Percentiles rank a stretch among this genome's conserved stretches.
These are phyloP conservation scores for Schizotus pectinicornis DNA, from an alignment of 2,888 invertebrate genomes.

Conservation along the genomic window DNA sequence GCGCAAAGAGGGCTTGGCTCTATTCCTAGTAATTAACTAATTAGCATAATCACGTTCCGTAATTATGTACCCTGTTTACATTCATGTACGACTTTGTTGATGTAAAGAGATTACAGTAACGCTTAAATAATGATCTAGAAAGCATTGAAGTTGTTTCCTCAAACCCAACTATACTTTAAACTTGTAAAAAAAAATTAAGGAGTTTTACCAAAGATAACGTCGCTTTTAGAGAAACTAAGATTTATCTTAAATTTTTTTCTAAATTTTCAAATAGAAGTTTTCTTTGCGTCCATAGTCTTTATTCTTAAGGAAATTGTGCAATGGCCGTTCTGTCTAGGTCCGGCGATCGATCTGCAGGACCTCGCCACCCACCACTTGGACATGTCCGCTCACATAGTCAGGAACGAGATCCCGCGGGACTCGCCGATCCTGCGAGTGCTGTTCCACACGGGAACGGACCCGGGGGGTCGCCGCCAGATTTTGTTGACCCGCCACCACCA, in stretches of 20 bases:
- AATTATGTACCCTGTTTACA: no score
- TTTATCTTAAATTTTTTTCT: no score
- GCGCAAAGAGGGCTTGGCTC: no score
- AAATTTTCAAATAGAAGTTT: no score
- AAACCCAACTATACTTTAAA: neutral
- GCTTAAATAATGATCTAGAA: no score
- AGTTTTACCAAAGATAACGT: no score
- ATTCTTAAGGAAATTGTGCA: neutral
- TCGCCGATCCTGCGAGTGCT: constrained; percentile 90
- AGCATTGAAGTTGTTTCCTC: neutral
- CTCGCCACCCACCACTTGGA: constrained; percentile 80
- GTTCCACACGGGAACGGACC: constrained; percentile 89
- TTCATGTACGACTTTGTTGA: no score
- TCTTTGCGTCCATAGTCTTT: no score
- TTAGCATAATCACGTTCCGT: no score
- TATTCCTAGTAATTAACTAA: no score
- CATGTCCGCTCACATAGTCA: constrained; percentile 93
- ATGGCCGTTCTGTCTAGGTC: constrained; percentile 34
- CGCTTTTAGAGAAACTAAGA: no score
- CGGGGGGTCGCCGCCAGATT: constrained; percentile 76
- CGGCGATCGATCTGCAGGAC: constrained; percentile 63
- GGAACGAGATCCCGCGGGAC: constrained; percentile 83
- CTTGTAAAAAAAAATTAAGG: neutral
- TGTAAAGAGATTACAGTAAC: no score
- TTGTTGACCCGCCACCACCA: constrained; percentile 67